Percentiles rank a stretch among this genome's conserved stretches.
Evolutionary conservation across 2,888 invertebrate species (phyloP).

Genomic region (Frankliniella fusca): DNA sequence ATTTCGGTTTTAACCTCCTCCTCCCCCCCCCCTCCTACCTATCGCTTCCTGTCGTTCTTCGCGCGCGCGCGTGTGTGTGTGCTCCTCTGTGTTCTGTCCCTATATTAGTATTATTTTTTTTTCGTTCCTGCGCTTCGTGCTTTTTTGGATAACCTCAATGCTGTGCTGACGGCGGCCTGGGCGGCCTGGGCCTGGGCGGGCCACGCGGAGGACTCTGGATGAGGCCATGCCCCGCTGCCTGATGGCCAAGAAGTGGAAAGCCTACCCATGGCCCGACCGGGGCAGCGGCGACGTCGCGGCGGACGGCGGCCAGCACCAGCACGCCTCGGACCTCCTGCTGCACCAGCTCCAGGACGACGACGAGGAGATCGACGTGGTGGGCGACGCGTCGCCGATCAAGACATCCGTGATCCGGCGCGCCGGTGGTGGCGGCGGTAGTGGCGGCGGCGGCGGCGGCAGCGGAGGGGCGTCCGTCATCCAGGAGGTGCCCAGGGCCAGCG

Average conservation of each 20-base stretch:
- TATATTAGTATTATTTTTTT: no score
- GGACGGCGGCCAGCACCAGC: conserved; percentile 39
- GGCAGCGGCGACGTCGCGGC: conserved; percentile 48
- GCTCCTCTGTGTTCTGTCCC: neutral
- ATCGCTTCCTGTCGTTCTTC: conserved; percentile 19
- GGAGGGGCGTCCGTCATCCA: conserved; percentile 12
- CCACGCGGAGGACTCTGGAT: conserved; percentile 30
- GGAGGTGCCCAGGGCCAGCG: conserved; percentile 8
- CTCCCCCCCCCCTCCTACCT: conserved; percentile 26
- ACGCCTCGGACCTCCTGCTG: neutral
- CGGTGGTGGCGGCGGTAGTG: conserved; percentile 35
- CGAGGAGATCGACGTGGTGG: conserved; percentile 85
- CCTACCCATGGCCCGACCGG: conserved; percentile 70
- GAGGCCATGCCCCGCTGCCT: conserved; percentile 83
- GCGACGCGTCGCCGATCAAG: conserved; percentile 51
- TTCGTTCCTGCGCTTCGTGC: neutral
- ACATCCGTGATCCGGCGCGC: conserved; percentile 34
- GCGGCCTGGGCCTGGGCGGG: conserved; percentile 33
- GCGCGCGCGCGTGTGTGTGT: conserved; percentile 8
- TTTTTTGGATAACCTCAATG: neutral
- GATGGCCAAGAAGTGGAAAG: conserved; percentile 95
- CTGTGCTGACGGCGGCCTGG: conserved; percentile 32
- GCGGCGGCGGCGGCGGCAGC: conserved; percentile 30
- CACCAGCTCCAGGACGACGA: conserved; percentile 43
- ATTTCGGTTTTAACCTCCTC: conserved; percentile 31